A percentile compares a stretch with the other conserved stretches of the same genome.
Evolutionary conservation across 2,888 invertebrate species (phyloP).

Genomic region (Mactromeris polynyma): DNA sequence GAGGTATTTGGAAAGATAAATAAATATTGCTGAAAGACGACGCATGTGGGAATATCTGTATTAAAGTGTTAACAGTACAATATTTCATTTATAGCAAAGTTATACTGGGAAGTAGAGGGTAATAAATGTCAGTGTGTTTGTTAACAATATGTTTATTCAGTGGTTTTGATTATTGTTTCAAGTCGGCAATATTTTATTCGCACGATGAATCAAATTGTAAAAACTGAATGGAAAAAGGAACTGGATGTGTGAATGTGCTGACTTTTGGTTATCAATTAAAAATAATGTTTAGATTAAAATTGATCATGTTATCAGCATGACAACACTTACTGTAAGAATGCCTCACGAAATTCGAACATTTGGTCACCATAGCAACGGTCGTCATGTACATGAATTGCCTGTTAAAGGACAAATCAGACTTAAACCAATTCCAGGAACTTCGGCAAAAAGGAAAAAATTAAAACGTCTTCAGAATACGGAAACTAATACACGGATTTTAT

Average conservation of each 20-base stretch:
- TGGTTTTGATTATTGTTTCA: too few species aligned
- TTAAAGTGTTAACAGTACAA: too few species aligned
- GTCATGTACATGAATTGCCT: background rate
- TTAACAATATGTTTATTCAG: too few species aligned
- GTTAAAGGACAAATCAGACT: constrained; percentile 27
- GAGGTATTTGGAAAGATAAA: background rate
- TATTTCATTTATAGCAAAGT: too few species aligned
- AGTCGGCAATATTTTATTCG: too few species aligned
- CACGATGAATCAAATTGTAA: too few species aligned
- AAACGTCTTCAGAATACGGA: constrained; percentile 64
- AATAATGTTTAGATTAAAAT: too few species aligned
- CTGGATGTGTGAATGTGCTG: too few species aligned
- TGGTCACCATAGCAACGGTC: background rate
- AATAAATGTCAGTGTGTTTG: too few species aligned
- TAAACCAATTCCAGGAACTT: constrained; percentile 36
- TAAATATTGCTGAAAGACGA: background rate
- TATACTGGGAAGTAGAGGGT: too few species aligned
- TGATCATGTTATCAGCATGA: constrained; percentile 24
- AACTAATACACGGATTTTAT: constrained; percentile 63
- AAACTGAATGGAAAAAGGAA: too few species aligned
- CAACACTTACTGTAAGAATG: constrained; percentile 30
- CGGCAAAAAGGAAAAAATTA: constrained; percentile 56
- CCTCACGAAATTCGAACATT: background rate
- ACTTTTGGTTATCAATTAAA: too few species aligned
- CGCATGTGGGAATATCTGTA: background rate